These are phyloP conservation scores for Eutolmus rufibarbis DNA, from an alignment of 2,888 invertebrate genomes.

Conservation along the genomic window DNA sequence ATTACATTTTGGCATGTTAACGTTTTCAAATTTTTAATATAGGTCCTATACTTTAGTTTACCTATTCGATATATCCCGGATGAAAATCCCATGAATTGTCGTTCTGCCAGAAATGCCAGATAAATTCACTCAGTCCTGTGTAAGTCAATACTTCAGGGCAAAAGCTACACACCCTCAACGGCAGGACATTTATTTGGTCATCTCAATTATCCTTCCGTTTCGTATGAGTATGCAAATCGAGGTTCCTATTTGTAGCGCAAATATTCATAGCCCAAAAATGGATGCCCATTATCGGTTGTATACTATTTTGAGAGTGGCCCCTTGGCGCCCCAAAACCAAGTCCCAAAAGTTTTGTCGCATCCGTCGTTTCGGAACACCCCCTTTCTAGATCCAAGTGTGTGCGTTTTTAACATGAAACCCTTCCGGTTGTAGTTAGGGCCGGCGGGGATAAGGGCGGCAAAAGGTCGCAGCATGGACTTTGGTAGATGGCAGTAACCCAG, in stretches of 20 bases:
- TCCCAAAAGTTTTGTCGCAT: neutral
- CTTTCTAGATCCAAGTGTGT: neutral
- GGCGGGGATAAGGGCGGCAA: neutral
- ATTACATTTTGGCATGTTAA: no score
- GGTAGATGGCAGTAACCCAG: neutral
- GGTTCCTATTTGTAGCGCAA: constrained; percentile 12
- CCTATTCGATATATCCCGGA: neutral
- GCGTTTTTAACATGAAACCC: constrained; percentile 10
- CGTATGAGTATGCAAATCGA: constrained; percentile 13
- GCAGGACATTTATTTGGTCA: constrained; percentile 10
- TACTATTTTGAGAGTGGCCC: neutral
- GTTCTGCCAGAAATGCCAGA: neutral
- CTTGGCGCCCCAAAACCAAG: neutral
- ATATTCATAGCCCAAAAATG: constrained; percentile 29
- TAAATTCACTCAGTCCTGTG: neutral
- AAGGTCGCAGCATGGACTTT: neutral
- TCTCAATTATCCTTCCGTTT: constrained; percentile 29
- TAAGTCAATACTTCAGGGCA: constrained; percentile 13
- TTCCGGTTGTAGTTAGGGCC: neutral
- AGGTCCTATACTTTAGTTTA: neutral
- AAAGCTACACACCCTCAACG: neutral
- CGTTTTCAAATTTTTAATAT: neutral
- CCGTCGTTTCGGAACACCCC: neutral
- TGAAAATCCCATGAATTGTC: neutral
- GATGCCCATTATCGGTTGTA: constrained; percentile 25